A percentile compares a stretch with the other conserved stretches of the same genome.
phyloP scores from a whole-genome alignment of 2,888 invertebrate genomes.

The Caenorhabditis sp. region DNA sequence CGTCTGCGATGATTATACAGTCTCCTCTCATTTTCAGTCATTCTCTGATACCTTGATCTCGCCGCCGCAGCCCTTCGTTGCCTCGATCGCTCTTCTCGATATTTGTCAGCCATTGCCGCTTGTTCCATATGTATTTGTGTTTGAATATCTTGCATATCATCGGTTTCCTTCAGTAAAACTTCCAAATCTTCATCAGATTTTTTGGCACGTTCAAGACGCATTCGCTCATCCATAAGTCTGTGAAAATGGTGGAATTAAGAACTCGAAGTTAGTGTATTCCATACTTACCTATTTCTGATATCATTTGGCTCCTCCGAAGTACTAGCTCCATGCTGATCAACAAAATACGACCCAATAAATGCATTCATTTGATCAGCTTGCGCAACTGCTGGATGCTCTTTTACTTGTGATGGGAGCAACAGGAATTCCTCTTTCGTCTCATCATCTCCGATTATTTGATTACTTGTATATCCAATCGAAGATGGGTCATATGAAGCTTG shows the following conservation, averaged over 20 bases:
- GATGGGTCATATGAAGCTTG: not conserved
- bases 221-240: not conserved
- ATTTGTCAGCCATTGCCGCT: slow-evolving; percentile 8
- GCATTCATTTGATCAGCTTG: slow-evolving; percentile 42
- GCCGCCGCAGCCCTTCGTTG: slow-evolving; percentile 64
- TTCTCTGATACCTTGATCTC: slow-evolving; percentile 62
- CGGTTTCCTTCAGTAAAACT: slow-evolving; percentile 9
- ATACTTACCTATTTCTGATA: not conserved
- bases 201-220: not conserved
- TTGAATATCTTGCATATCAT: slow-evolving; percentile 21
- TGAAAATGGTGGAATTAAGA: no score
- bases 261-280: no score
- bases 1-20: slow-evolving; percentile 50
- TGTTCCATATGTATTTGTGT: slow-evolving; percentile 13
- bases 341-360: slow-evolving; percentile 27
- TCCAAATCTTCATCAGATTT: slow-evolving; percentile 12
- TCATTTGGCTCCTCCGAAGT: not conserved
- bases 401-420: slow-evolving; percentile 5
- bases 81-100: slow-evolving; percentile 14
- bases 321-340: slow-evolving; percentile 1
- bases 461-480: not conserved
- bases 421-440: not conserved
- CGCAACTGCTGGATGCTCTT: slow-evolving; percentile 38
- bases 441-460: not conserved
- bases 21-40: slow-evolving; percentile 50